phyloP scores from a whole-genome alignment of 1,140 invertebrate genomes.

The Manduca sexta region DNA sequence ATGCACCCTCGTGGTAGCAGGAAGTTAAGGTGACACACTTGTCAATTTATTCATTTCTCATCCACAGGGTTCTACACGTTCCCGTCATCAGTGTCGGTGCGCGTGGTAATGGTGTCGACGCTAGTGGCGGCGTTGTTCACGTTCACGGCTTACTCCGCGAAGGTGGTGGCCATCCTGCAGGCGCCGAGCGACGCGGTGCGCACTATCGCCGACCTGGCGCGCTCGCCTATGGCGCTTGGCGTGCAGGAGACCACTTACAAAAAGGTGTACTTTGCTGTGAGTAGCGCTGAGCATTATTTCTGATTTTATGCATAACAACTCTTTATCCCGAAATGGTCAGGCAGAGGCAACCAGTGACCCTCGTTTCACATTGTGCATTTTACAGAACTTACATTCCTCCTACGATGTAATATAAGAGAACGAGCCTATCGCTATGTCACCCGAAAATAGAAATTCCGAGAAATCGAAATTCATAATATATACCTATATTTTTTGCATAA shows the following conservation, averaged over 20 bases:
- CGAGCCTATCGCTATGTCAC: too few relatives aligned
- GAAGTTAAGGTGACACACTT: too few relatives aligned
- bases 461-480: too few relatives aligned
- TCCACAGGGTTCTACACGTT: conserved; percentile 62
- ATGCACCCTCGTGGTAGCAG: too few relatives aligned
- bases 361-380: too few relatives aligned
- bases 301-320: background rate
- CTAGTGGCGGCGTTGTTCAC: conserved; percentile 73
- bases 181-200: conserved; percentile 72
- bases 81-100: conserved; percentile 59
- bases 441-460: too few relatives aligned
- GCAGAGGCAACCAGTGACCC: too few relatives aligned
- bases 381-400: too few relatives aligned
- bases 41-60: background rate
- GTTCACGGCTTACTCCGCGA: conserved; percentile 77
- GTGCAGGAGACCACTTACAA: conserved; percentile 76
- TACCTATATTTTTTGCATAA: background rate
- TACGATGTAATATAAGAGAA: too few relatives aligned
- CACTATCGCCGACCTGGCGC: conserved; percentile 69
- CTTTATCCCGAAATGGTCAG: background rate
- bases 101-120: conserved; percentile 71
- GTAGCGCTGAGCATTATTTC: conserved; percentile 7
- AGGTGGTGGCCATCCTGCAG: conserved; percentile 76
- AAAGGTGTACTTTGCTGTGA: conserved; percentile 72
- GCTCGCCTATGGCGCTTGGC: conserved; percentile 71